Evolutionary conservation across 2,888 invertebrate species (phyloP).

Genomic region (Dicranocentrus wangi): DNA sequence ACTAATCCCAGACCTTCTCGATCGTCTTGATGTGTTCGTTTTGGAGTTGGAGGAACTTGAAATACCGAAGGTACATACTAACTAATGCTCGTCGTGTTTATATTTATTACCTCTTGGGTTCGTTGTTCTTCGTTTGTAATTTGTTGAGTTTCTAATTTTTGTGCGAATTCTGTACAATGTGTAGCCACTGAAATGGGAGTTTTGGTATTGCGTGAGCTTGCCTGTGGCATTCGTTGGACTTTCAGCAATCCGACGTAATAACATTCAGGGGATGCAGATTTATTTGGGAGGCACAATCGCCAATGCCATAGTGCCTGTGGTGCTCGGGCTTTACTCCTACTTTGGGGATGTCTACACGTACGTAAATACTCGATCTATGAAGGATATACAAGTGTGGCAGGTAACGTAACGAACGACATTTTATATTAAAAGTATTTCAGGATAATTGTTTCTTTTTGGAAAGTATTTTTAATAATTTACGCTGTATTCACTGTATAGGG

Average conservation of each 20-base stretch:
- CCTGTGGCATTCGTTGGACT: conserved; percentile 89
- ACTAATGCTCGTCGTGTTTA: no score
- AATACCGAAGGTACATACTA: conserved; percentile 83
- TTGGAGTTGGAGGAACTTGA: conserved; percentile 93
- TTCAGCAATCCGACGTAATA: conserved; percentile 89
- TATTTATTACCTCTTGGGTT: no score
- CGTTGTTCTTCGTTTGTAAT: no score
- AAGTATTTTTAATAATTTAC: neutral
- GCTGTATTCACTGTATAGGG: conserved; percentile 78
- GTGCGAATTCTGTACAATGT: no score
- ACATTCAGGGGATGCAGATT: conserved; percentile 83
- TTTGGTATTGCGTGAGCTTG: conserved; percentile 90
- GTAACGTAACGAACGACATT: conserved; percentile 78
- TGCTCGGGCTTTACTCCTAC: conserved; percentile 88
- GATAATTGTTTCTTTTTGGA: neutral
- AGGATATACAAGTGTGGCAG: conserved; percentile 87
- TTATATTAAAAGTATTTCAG: neutral
- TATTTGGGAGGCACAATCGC: conserved; percentile 87
- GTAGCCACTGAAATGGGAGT: conserved; percentile 93
- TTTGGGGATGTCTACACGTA: conserved; percentile 89
- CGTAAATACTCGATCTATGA: conserved; percentile 81
- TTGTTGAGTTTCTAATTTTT: no score
- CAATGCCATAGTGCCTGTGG: conserved; percentile 86
- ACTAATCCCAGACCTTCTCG: conserved; percentile 84
- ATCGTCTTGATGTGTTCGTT: conserved; percentile 93